Conservation (phyloP, 2,113 vertebrate species). For the Sorex araneus region DNA sequence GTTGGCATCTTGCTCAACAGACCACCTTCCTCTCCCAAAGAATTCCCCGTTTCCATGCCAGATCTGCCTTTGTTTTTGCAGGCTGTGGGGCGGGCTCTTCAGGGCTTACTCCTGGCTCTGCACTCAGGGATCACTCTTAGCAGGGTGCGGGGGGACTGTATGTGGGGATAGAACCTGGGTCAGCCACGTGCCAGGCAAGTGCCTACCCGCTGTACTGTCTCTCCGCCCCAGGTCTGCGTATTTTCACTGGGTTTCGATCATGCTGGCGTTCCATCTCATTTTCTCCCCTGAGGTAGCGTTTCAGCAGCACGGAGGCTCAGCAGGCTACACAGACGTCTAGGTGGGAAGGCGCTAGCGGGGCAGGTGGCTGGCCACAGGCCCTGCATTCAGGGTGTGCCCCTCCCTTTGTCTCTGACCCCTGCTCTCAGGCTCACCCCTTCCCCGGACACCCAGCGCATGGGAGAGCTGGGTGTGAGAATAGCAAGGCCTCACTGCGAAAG, state of each 20-base stretch:
- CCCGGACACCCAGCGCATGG: background rate
- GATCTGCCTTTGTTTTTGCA: background rate
- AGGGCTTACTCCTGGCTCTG: no score
- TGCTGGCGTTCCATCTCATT: background rate
- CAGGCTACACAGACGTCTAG: background rate
- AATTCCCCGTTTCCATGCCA: constrained; percentile 29
- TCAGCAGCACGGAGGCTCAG: background rate
- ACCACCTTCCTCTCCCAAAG: background rate
- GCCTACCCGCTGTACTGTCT: no score
- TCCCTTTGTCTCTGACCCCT: background rate
- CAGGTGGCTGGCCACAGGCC: constrained; percentile 28
- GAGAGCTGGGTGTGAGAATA: background rate
- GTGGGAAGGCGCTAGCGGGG: no score
- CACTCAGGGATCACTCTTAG: no score
- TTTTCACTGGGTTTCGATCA: constrained; percentile 29
- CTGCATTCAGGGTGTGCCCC: constrained; percentile 1
- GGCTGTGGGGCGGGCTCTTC: no score
- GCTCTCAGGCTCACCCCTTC: background rate
- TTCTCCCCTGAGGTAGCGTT: constrained; percentile 65
- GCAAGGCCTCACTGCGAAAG: background rate
- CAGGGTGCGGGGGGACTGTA: no score
- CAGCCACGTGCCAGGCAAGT: no score
- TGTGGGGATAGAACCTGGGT: no score
- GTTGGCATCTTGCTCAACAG: background rate
- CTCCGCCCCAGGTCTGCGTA: no score